Base-by-base conservation (phyloP, 2,888 invertebrate species). In the Pammene fasciana region DNA sequence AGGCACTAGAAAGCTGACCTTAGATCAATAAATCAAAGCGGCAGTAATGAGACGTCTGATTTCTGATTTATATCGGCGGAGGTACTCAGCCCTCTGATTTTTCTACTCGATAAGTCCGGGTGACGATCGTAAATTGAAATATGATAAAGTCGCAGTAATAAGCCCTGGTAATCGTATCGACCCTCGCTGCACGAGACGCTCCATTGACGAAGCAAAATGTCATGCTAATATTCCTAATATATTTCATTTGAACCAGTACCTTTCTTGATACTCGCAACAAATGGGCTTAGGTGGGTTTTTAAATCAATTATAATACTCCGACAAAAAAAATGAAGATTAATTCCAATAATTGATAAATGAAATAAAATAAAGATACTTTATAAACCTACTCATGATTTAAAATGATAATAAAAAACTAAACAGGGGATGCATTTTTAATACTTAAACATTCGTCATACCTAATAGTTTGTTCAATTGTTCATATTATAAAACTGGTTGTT, bases 61-160 rank as follows among this genome's bases (percentile, higher is more conserved):
- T 86, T 86, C 81, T 90, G 90, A 92, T 91, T 92, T 92, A 92
- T 92, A 82, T 83, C 82, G 78, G 76, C 75, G 65, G 57, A 64
- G 68, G 77, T 80, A 80, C 77, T 78, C 73, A 73, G 73, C 88
- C 88, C 90, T 81, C 85, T 80, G 86, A 88, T 90, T 90, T 91
- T 92, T 91, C 87, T 89, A 84, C 89, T 86, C 90, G 87, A 90
- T 92, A 91, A 92, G 87, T 83, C 84, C 77, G 86, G 84, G 85
- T 89, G 90, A 88, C 85, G 91, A 89, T 91, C 92, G 86, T 91
- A 92, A 92, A 92, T 92, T 92, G 92, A 92, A 92, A 92, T 90
- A 92, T 92, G 92, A 92, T 92, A 90, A 90, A 92, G 89, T 89
- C 85, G 79, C 83, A 83, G 85, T 91, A 92, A 90, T 92, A 87